These are phyloP conservation scores for Lottia gigantea DNA, from an alignment of 2,888 invertebrate genomes.

Conservation along the genomic window DNA sequence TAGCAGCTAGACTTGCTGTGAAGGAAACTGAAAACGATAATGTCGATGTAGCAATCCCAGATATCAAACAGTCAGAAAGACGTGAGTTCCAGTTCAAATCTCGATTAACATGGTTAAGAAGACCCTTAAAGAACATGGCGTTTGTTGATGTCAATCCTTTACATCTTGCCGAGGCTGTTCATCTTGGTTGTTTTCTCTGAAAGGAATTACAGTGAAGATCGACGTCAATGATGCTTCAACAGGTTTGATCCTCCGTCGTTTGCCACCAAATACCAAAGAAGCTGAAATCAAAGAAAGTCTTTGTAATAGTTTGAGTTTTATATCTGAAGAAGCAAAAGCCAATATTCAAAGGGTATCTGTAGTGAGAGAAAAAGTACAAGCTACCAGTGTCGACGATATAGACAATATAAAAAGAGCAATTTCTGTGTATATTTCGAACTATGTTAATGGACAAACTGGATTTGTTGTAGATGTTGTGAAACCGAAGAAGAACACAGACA, in stretches of 20 bases:
- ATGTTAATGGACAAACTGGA: constrained; percentile 11
- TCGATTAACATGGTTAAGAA: constrained; percentile 44
- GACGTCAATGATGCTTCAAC: constrained; percentile 14
- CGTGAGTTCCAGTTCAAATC: constrained; percentile 34
- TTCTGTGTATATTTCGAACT: constrained; percentile 19
- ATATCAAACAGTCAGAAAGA: constrained; percentile 20
- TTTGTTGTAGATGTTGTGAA: constrained; percentile 32
- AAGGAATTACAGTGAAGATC: constrained; percentile 16
- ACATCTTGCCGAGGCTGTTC: constrained; percentile 20
- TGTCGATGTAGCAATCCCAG: constrained; percentile 33
- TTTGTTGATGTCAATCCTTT: constrained; percentile 39
- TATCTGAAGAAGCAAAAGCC: not conserved
- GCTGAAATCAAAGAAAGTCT: constrained; percentile 30
- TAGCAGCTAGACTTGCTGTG: constrained; percentile 29
- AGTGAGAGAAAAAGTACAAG: constrained; percentile 5
- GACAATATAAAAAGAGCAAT: constrained; percentile 20
- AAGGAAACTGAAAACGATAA: constrained; percentile 27
- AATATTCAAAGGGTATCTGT: constrained; percentile 15
- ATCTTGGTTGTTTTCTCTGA: not conserved
- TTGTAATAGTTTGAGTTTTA: constrained; percentile 11
- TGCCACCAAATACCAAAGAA: constrained; percentile 29
- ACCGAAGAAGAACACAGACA: constrained; percentile 27
- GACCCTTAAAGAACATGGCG: constrained; percentile 41
- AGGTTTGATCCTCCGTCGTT: constrained; percentile 22
- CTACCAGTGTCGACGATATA: constrained; percentile 11